These are phyloP conservation scores for Coregonus clupeaformis DNA, from an alignment of 2,113 vertebrate species.

Conservation along the genomic window DNA sequence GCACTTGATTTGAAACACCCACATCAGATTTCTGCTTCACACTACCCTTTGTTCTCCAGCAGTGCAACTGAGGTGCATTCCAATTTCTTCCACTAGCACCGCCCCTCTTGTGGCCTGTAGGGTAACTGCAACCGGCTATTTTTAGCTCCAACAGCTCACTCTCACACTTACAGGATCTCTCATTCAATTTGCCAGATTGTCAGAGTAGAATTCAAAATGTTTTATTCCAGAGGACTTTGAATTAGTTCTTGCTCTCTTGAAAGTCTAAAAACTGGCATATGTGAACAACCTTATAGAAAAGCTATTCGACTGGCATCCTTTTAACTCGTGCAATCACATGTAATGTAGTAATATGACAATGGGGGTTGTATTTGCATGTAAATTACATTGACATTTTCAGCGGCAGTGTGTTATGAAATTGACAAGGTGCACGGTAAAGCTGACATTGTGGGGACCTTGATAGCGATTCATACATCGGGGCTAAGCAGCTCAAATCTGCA, in stretches of 20 bases:
- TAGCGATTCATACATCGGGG: not conserved
- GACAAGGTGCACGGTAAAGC: too few species aligned
- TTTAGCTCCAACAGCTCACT: not conserved
- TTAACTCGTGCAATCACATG: too few species aligned
- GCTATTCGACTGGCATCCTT: too few species aligned
- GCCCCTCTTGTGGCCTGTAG: constrained; percentile 10
- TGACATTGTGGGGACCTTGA: not conserved
- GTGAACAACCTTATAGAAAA: too few species aligned
- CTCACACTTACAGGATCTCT: too few species aligned
- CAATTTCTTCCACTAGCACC: not conserved
- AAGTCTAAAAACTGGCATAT: too few species aligned
- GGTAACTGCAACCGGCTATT: constrained; percentile 9
- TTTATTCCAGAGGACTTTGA: not conserved
- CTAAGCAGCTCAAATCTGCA: not conserved
- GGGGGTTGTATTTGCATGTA: not conserved
- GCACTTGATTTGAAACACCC: constrained; percentile 8
- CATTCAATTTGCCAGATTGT: too few species aligned
- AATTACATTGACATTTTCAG: not conserved
- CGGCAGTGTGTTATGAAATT: too few species aligned
- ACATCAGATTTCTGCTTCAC: not conserved
- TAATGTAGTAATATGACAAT: not conserved
- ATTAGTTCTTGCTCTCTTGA: too few species aligned
- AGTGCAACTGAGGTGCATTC: not conserved
- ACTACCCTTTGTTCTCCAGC: not conserved
- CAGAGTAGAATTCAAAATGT: too few species aligned